Evolutionary conservation across 2,113 vertebrate genomes (phyloP).

Genomic region (Nipponia nippon): DNA sequence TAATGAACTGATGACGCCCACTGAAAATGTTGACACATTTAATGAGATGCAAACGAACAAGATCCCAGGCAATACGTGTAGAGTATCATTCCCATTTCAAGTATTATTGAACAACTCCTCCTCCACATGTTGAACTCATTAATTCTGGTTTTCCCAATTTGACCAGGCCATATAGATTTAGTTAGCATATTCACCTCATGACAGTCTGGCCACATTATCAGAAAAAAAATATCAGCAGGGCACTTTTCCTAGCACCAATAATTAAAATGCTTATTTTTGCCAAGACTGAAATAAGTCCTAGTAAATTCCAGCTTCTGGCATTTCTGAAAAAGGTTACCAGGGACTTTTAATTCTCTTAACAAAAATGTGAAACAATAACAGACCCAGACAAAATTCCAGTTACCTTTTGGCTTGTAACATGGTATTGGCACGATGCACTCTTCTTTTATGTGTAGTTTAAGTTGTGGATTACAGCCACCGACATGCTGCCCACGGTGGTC

Average conservation of each 20-base stretch:
- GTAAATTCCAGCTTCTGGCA: conserved; percentile 58
- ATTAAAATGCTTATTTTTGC: conserved; percentile 27
- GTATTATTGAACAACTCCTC: background rate
- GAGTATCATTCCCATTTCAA: background rate
- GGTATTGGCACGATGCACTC: conserved; percentile 87
- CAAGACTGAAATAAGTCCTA: background rate
- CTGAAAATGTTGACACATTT: background rate
- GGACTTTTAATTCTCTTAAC: conserved; percentile 29
- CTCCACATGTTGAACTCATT: background rate
- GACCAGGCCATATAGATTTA: background rate
- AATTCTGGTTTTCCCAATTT: background rate
- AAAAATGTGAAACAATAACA: conserved; percentile 11
- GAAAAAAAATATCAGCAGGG: conserved; percentile 28
- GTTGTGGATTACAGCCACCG: conserved; percentile 83
- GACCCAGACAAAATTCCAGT: background rate
- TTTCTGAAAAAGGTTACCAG: conserved; percentile 33
- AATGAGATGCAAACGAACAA: background rate
- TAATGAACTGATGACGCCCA: background rate
- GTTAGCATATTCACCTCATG: background rate
- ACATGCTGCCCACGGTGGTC: conserved; percentile 88
- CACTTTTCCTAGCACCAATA: conserved; percentile 19
- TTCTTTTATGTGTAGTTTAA: conserved; percentile 91
- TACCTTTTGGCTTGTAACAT: conserved; percentile 89
- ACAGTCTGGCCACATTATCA: conserved; percentile 23
- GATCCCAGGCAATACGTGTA: background rate